Evolutionary conservation across 2,888 invertebrate genomes (phyloP), one percentile per base, ranked within the genome.

Genomic region (Hirtodrosophila histrioides): DNA sequence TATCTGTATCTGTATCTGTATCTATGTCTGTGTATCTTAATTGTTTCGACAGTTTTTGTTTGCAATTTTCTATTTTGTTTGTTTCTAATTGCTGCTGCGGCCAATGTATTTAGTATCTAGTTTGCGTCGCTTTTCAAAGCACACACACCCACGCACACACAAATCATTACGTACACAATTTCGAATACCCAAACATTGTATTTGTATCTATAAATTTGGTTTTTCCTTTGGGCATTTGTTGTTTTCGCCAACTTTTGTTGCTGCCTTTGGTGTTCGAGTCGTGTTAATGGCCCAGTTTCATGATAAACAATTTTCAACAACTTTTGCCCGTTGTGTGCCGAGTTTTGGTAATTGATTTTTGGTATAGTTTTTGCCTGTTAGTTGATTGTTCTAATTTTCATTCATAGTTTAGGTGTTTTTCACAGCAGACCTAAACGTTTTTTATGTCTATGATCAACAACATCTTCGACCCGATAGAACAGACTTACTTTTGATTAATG

Each of bases 281-380:
- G 66, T 71, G 74, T 74, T 75, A 75, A 74, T 74, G 74, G 74
- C 86, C 86, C 75, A 86, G 60, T 83, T 86, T 57, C 83, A 81
- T 79, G 66, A 64, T 81, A 81, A 86, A 83, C 83, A 81, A 79
- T 81, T 79, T 49, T 37, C 45, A 24, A 65, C 49, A 56, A 75
- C 56, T 68, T 79, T 81, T 69, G 76, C 60, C 57, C 58, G 57
- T 44, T 69, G 68, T 78, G 49, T 62, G 61, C 55, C 40, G 9
- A 46, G 17, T 43, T 17, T 56, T 60, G 51, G 68, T 64, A 75
- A 75, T 71, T 55, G 70, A 61, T 56, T 58, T 55, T 73, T 37
- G 40, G 29, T 61, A 46, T 36, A 39, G 50, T 23, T 60, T 55
- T 56, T 35, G 41, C 44, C 35, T 54, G 24, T 44, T 51, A 46